Evolutionary conservation across 2,888 invertebrate genomes (phyloP).

Genomic region (Euclidia mi): DNA sequence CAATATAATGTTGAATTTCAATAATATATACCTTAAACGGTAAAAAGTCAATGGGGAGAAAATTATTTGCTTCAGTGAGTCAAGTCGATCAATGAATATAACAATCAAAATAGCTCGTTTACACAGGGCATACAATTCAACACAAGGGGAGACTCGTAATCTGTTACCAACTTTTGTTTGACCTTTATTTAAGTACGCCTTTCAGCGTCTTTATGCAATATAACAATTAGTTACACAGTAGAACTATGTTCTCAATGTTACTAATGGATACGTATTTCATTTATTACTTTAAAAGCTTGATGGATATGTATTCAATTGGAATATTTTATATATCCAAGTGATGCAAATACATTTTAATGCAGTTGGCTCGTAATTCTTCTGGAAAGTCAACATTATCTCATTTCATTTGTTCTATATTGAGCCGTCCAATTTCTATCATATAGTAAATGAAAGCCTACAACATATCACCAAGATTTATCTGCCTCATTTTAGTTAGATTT

Average conservation of each 20-base stretch:
- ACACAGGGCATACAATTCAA: no score
- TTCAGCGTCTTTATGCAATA: background rate
- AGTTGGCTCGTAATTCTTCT: background rate
- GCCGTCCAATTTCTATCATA: conserved; percentile 1
- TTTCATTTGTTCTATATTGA: background rate
- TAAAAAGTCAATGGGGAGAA: no score
- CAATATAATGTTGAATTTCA: no score
- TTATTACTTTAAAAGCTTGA: no score
- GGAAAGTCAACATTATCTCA: conserved; percentile 3
- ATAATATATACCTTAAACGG: no score
- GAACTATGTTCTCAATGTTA: background rate
- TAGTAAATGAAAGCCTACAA: conserved; percentile 6
- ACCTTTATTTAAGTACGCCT: background rate
- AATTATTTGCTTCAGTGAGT: no score
- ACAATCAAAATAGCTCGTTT: no score
- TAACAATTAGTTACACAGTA: background rate
- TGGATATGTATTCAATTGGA: no score
- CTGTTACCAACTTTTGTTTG: background rate
- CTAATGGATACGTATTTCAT: background rate
- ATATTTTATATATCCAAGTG: no score
- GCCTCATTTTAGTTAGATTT: background rate
- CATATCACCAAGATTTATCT: background rate
- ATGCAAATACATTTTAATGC: no score
- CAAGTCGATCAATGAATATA: no score
- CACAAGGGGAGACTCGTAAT: no score